Percentiles rank a stretch among this genome's conserved stretches.
Evolutionary conservation across 2,113 vertebrate genomes (phyloP).

Genomic region (Oriolus oriolus): DNA sequence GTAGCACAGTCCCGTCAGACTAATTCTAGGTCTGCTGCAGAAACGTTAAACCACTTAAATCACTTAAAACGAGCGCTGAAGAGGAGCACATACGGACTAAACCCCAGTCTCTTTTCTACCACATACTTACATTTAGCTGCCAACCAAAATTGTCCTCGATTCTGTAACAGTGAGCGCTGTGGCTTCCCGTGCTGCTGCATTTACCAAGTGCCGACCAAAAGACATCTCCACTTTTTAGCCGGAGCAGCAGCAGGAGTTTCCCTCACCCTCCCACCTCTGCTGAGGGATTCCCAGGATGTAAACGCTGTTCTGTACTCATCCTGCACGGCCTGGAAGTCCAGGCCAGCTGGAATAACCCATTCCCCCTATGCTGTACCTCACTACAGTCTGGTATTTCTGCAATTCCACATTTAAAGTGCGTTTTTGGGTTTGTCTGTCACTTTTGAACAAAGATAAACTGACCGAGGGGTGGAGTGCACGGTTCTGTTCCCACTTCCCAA

Average conservation of each 20-base stretch:
- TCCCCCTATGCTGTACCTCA: fast-evolving
- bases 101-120: neutral
- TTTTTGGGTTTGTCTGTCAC: neutral
- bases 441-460: neutral
- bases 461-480: fast-evolving
- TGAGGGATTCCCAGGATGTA: neutral
- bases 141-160: fast-evolving
- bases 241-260: neutral
- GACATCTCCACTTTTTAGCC: neutral
- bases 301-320: fast-evolving
- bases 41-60: neutral
- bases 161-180: too few species aligned
- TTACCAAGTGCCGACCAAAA: neutral
- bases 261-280: neutral
- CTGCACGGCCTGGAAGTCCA: neutral
- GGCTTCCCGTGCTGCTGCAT: neutral
- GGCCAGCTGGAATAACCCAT: neutral
- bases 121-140: neutral
- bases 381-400: neutral
- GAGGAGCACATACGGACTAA: neutral
- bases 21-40: too few species aligned
- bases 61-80: neutral
- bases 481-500: neutral
- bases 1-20: fast-evolving
- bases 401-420: neutral